phyloP scores from a whole-genome alignment of 1,140 invertebrate genomes.

The Ladona fulva region DNA sequence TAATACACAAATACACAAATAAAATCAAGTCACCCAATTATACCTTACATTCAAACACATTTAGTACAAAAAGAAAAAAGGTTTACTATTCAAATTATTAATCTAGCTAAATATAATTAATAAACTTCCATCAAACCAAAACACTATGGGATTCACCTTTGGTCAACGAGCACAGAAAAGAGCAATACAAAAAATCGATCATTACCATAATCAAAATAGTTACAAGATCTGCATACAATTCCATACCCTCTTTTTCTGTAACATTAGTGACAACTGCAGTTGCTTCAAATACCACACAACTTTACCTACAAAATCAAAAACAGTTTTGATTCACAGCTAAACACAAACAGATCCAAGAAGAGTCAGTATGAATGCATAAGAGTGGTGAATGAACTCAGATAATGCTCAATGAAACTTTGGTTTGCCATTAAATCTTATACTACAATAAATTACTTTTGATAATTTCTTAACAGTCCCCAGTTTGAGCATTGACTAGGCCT shows the following conservation, averaged over 20 bases:
- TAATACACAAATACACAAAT: background rate
- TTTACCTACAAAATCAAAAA: background rate
- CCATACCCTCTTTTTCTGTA: background rate
- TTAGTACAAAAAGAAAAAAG: background rate
- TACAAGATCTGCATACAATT: background rate
- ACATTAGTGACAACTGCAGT: background rate
- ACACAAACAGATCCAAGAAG: background rate
- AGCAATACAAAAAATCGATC: background rate
- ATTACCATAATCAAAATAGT: background rate
- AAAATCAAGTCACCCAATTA: background rate
- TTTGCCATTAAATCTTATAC: background rate
- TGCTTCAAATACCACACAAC: background rate
- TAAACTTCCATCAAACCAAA: background rate
- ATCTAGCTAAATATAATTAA: background rate
- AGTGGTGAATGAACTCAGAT: background rate
- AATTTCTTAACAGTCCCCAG: background rate
- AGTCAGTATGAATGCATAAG: background rate
- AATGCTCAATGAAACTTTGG: slow-evolving; percentile 1
- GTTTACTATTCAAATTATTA: background rate
- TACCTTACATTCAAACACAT: background rate
- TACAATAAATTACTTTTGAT: background rate
- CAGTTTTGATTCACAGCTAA: background rate
- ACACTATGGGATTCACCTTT: background rate
- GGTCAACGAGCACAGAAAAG: background rate
- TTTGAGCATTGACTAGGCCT: background rate